Base-by-base conservation (phyloP, 2,113 vertebrate genomes). In the Podarcis cretensis region DNA sequence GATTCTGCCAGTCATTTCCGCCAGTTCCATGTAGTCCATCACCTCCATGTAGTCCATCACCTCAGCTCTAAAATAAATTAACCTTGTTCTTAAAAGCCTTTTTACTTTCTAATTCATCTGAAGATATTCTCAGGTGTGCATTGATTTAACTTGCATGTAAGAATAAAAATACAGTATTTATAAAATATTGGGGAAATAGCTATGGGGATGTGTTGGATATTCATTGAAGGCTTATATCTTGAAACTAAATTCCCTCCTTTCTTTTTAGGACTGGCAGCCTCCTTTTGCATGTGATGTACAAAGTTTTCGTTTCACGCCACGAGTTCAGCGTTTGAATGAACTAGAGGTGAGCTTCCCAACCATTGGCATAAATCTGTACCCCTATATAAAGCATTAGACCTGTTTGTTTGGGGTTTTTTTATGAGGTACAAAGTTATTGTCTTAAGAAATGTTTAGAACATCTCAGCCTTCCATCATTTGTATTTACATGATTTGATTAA, bases 231-330 rank as follows among this genome's bases (percentile, higher is more conserved):
- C 4, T 78, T 69, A 18, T 30, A 40, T 79, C 43, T 90, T 88
- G 86, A 86, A 89, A 23, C 78, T 57, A 78, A 54, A 35, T 10
- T 66, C 77, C 65, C 84, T 89, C 84, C 71, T 74, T 93, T 92
- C 90, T 92, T 1, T 87, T 90, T 95, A 99, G 99, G 99, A 99
- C 92, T 99, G 99, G 99, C 98, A 99, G 90, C 99, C 99, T 94
- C 99, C 99, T 2, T 99, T 99, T 94, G 98, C 99, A 57, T 99
- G 99, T 88, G 99, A 99, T 93, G 98, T 99, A 8, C 98, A 98
- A 88, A 99, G 98, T 92, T 99, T 99, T 95, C 97, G 98, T 90
- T 99, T 99, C 92, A 99, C 98, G 85, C 99, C 99, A 1, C 96
- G 99, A 89, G 97, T 99, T 76, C 99, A 99, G 95, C 97, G 98